Evolutionary conservation across 1,140 invertebrate genomes (phyloP), one percentile per base, ranked within the genome.

Genomic region (Scaptomyza pallida): DNA sequence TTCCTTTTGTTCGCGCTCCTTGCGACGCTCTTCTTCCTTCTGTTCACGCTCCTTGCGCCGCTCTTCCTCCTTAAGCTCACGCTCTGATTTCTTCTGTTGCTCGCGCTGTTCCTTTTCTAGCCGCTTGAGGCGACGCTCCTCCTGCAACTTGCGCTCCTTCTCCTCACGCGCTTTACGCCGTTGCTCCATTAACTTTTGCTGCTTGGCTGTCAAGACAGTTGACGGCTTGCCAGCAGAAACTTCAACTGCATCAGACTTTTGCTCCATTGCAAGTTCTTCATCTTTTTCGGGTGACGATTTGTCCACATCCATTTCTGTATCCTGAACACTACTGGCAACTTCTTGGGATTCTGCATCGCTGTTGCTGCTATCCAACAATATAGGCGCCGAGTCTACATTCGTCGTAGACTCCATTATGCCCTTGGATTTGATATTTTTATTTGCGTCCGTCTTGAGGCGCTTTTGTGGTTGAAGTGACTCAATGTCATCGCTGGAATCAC

Each of bases 31-130:
- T 57, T 92, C 92, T 74, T 93, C 92, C 64, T 93, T 93, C 67
- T 93, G 92, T 57, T 93, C 92, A 21, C 83, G 91, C 75, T 94
- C 93, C 77, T 93, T 93, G 47, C 88, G 92, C 8, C 85, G 91
- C 72, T 92, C 91, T 56, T 93, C 92, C 60, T 93, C 92, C 75
- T 93, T 93, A 56, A 92, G 91, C 21, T 91, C 90, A 5, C 88
- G 82, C 37, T 92, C 91, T n/a, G 80, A 75, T 55, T 92, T 89
- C 62, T 81, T 91, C 60, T 89, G 81, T 56, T 91, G 75, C 56
- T 91, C 91, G 33, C 88, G 89, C 60, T 92, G 91, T 72, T 93
- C 92, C 57, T 89, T 91, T 44, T 91, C 88, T 50, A 64, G 65
- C 72, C 90, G 91, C 72, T 88, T 91, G 12, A 74, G 77, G 23